Conservation (phyloP, 2,888 invertebrate genomes). For the Ceramica pisi region DNA sequence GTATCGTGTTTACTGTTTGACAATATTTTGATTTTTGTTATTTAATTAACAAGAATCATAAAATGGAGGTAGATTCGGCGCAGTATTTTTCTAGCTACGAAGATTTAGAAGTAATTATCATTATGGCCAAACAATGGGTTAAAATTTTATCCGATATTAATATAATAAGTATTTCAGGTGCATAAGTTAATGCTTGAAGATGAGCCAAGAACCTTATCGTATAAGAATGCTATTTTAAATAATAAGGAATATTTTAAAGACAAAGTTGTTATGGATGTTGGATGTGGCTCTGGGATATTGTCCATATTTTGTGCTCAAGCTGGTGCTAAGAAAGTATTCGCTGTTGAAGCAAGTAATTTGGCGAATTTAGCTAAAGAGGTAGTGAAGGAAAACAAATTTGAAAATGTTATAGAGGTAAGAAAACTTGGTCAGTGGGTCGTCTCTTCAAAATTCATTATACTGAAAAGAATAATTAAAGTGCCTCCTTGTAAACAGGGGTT, state of each 20-base stretch:
- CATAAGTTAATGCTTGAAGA: slow-evolving; percentile 96
- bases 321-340: slow-evolving; percentile 96
- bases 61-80: slow-evolving; percentile 68
- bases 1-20: slow-evolving; percentile 4
- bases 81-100: slow-evolving; percentile 94
- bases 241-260: slow-evolving; percentile 93
- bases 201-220: slow-evolving; percentile 94
- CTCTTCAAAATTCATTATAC: no score
- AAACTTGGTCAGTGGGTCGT: no score
- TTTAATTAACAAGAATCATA: slow-evolving; percentile 2
- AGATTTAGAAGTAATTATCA: slow-evolving; percentile 92
- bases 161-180: slow-evolving; percentile 88
- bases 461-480: no score
- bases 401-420: slow-evolving; percentile 92
- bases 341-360: slow-evolving; percentile 95
- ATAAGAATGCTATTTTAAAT: slow-evolving; percentile 94
- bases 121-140: background rate
- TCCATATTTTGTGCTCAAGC: slow-evolving; percentile 97
- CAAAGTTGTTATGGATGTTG: slow-evolving; percentile 96
- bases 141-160: background rate
- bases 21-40: background rate
- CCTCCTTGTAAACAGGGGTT: no score
- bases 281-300: slow-evolving; percentile 96
- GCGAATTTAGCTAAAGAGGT: slow-evolving; percentile 92
- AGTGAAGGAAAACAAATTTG: slow-evolving; percentile 93